Conservation (phyloP, 2,888 invertebrate genomes). For the Tridacna crocea region DNA sequence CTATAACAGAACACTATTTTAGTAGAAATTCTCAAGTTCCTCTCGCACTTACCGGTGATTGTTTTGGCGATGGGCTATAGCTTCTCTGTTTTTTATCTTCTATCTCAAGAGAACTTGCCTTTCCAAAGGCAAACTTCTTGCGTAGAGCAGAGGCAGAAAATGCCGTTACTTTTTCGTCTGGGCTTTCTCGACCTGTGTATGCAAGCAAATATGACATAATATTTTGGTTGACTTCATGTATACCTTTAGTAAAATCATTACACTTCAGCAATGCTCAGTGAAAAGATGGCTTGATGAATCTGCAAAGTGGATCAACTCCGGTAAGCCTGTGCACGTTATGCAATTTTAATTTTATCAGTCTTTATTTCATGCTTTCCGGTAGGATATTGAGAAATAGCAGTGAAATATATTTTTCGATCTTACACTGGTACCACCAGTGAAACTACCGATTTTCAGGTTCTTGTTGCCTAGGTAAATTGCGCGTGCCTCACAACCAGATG, state of each 20-base stretch:
- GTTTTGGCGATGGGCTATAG: conserved; percentile 91
- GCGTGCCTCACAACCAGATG: too few relatives aligned
- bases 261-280: not conserved
- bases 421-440: too few relatives aligned
- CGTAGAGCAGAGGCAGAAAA: conserved; percentile 70
- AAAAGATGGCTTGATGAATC: not conserved
- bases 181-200: conserved; percentile 92
- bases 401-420: too few relatives aligned
- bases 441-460: too few relatives aligned
- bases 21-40: too few relatives aligned
- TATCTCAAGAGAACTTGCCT: conserved; percentile 96
- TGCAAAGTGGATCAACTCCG: not conserved
- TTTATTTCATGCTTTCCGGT: too few relatives aligned
- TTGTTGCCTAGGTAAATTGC: too few relatives aligned
- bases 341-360: too few relatives aligned
- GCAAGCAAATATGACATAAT: not conserved
- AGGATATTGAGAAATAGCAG: too few relatives aligned
- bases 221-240: not conserved
- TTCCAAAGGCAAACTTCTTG: conserved; percentile 86
- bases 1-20: too few relatives aligned
- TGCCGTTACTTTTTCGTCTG: conserved; percentile 90
- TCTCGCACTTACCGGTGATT: conserved; percentile 72
- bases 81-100: conserved; percentile 90
- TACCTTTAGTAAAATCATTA: not conserved
- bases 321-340: not conserved